These are phyloP conservation scores for Pollenia griseotomentosa DNA, from an alignment of 2,888 invertebrate genomes.

Conservation along the genomic window DNA sequence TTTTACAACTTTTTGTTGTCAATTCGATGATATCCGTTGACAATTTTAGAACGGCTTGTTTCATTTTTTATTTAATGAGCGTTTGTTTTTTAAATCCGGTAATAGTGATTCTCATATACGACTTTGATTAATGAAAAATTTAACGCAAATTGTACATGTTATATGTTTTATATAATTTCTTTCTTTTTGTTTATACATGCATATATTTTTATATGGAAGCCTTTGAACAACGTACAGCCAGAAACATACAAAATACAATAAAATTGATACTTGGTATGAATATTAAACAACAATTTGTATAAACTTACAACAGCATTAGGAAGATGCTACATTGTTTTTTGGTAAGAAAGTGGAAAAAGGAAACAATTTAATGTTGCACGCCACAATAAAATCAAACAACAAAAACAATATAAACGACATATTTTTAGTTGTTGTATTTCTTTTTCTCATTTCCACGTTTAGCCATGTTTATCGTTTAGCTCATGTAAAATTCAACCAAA, in stretches of 20 bases:
- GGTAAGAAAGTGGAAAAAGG: conserved; percentile 1
- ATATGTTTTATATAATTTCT: conserved; percentile 5
- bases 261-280: conserved; percentile 83
- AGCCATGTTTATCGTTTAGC: conserved; percentile 53
- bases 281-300: conserved; percentile 77
- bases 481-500: conserved; percentile 66
- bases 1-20: no score
- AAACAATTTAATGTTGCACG: conserved; percentile 37
- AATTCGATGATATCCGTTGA: no score
- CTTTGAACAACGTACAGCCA: neutral
- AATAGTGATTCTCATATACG: neutral
- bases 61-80: no score
- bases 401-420: conserved; percentile 50
- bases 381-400: conserved; percentile 5
- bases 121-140: neutral
- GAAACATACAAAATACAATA: conserved; percentile 71
- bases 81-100: no score
- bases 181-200: neutral
- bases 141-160: neutral
- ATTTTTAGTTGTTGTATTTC: conserved; percentile 38
- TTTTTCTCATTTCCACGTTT: conserved; percentile 42
- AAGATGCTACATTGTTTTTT: conserved; percentile 17
- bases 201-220: neutral
- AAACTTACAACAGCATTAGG: neutral
- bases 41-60: no score